phyloP scores from a whole-genome alignment of 1,140 invertebrate genomes.

The Zaprionus gabonicus region DNA sequence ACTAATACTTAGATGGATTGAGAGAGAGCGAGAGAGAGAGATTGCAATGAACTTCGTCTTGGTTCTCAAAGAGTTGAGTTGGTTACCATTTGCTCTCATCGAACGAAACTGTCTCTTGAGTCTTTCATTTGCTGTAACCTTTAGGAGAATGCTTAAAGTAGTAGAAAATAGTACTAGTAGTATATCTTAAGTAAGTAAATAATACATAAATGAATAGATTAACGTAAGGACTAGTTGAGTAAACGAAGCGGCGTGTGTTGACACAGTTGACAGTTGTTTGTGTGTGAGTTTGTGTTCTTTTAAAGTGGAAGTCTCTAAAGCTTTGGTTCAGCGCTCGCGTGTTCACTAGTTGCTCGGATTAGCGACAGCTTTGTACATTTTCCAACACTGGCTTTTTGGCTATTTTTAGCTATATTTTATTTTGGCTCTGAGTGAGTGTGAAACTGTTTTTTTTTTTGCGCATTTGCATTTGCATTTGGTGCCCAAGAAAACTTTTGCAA shows the following conservation, averaged over 20 bases:
- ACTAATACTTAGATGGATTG: slow-evolving; percentile 25
- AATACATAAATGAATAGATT: slow-evolving; percentile 15
- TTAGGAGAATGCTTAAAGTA: slow-evolving; percentile 43
- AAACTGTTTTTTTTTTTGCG: slow-evolving; percentile 16
- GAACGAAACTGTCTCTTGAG: slow-evolving; percentile 68
- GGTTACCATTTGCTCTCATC: slow-evolving; percentile 50
- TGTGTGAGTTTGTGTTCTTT: slow-evolving; percentile 35
- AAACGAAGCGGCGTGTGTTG: slow-evolving; percentile 46
- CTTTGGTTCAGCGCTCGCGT: slow-evolving; percentile 56
- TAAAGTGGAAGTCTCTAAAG: slow-evolving; percentile 51
- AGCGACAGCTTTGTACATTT: slow-evolving; percentile 60
- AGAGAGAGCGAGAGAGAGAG: slow-evolving; percentile 3
- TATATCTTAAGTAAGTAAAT: slow-evolving; percentile 41
- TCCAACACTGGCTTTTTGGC: slow-evolving; percentile 45
- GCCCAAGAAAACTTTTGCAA: slow-evolving; percentile 63
- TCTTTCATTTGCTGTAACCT: slow-evolving; percentile 56
- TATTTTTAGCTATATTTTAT: slow-evolving; percentile 13
- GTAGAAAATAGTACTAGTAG: slow-evolving; percentile 31
- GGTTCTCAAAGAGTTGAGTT: slow-evolving; percentile 75
- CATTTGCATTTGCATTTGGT: slow-evolving; percentile 54
- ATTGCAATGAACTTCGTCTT: slow-evolving; percentile 46
- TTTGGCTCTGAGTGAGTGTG: slow-evolving; percentile 42
- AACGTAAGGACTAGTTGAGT: slow-evolving; percentile 28
- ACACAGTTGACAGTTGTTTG: slow-evolving; percentile 31
- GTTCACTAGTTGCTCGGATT: slow-evolving; percentile 46